A percentile compares a stretch with the other conserved stretches of the same genome.
Evolutionary conservation across 2,797 vertebrate species (phyloP).

Genomic region (Sardinella longiceps): DNA sequence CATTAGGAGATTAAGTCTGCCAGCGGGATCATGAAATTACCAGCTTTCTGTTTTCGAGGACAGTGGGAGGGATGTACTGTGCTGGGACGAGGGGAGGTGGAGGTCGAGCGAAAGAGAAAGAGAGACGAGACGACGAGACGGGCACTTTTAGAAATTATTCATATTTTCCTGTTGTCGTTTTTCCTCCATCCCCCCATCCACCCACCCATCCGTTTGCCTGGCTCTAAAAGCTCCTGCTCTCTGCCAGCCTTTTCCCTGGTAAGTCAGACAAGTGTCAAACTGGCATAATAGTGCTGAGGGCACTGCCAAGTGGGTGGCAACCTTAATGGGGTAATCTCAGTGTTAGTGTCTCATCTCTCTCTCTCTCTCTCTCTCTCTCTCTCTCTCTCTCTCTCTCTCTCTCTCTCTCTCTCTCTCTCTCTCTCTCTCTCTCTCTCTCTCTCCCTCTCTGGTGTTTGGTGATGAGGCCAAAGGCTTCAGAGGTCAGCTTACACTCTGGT

Average conservation of each 20-base stretch:
- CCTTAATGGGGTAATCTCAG: constrained; percentile 5
- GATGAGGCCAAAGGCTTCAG: background rate
- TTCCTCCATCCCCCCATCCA: background rate
- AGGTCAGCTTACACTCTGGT: background rate
- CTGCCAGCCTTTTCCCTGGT: constrained; percentile 7
- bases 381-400: constrained; percentile 1
- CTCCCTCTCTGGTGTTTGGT: background rate
- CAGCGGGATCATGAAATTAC: constrained; percentile 22
- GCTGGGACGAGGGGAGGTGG: constrained; percentile 6
- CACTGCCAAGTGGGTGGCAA: background rate
- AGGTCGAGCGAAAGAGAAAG: background rate
- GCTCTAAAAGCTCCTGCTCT: constrained; percentile 25
- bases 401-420: constrained; percentile 24
- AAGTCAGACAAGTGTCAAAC: background rate
- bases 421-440: no score
- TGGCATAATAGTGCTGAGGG: background rate
- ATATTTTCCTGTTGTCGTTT: background rate
- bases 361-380: constrained; percentile 1
- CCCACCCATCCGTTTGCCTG: background rate
- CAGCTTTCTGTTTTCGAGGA: constrained; percentile 22
- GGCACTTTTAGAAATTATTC: constrained; percentile 4
- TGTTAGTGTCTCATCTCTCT: background rate
- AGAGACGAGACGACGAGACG: background rate
- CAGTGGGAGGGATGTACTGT: constrained; percentile 35
- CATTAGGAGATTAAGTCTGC: constrained; percentile 12